Conservation (phyloP, 2,888 invertebrate species). For the Tryphoninae sp. region DNA sequence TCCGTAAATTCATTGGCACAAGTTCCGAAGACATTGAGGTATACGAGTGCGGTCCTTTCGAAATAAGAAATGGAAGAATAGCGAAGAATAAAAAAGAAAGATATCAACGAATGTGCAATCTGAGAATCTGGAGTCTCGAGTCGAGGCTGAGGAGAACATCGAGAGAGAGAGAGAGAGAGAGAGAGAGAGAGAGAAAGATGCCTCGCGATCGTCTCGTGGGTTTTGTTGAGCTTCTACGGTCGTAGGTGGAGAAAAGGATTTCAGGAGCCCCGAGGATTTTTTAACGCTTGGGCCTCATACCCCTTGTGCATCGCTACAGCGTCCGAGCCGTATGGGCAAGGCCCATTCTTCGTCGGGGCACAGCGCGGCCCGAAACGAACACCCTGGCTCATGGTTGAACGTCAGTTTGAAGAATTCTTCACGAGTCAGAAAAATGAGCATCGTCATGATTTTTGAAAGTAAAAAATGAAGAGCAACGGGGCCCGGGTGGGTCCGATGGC, state of each 20-base stretch:
- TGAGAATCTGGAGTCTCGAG: constrained; percentile 60
- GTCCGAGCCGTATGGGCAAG: constrained; percentile 43
- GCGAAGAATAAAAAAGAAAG: constrained; percentile 33
- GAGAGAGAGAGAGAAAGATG: constrained; percentile 36
- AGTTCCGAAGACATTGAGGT: not conserved
- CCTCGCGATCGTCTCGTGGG: constrained; percentile 32
- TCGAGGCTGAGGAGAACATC: constrained; percentile 29
- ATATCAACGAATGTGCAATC: constrained; percentile 53
- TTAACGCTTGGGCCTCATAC: constrained; percentile 43
- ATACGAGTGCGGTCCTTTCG: not conserved
- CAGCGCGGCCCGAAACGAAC: constrained; percentile 57
- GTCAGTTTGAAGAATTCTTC: constrained; percentile 81
- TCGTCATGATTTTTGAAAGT: constrained; percentile 82
- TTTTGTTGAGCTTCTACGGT: constrained; percentile 58
- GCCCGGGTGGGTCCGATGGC: constrained; percentile 59
- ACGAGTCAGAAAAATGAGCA: constrained; percentile 81
- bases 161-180: constrained; percentile 30
- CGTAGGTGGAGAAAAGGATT: constrained; percentile 74
- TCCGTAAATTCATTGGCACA: not conserved
- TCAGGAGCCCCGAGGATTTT: constrained; percentile 66
- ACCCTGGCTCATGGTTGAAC: constrained; percentile 77
- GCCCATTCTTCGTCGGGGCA: constrained; percentile 58
- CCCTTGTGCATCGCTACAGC: constrained; percentile 22
- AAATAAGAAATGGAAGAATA: constrained; percentile 11
- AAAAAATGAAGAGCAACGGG: constrained; percentile 79